Conservation (phyloP, 2,113 vertebrate species). For the Hemibagrus wyckioides region DNA sequence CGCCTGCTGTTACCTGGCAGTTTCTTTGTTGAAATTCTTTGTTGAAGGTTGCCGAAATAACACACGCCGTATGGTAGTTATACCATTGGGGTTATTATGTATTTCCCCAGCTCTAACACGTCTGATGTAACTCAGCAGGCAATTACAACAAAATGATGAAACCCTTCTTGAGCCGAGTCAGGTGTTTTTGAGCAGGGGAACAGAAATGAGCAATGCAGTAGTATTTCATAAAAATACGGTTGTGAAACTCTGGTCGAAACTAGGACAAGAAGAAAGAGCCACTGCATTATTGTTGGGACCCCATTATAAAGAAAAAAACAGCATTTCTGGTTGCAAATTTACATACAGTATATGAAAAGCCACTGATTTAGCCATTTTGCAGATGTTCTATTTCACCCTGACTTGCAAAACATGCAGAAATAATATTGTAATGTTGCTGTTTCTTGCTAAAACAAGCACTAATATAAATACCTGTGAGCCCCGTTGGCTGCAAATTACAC, state of each 20-base stretch:
- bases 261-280: neutral
- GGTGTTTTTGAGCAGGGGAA: neutral
- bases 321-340: neutral
- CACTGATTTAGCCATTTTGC: neutral
- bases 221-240: neutral
- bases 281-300: neutral
- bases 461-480: neutral
- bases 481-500: neutral
- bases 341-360: neutral
- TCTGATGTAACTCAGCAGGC: slow-evolving; percentile 13
- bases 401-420: neutral
- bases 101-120: slow-evolving; percentile 41
- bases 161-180: neutral
- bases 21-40: neutral
- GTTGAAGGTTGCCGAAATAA: neutral
- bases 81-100: neutral
- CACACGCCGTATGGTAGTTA: neutral
- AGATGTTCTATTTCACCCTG: neutral
- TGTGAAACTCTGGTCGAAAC: neutral
- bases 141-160: neutral
- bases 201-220: neutral
- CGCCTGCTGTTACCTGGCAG: neutral
- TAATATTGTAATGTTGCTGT: neutral
- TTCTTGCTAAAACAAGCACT: neutral
- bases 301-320: neutral